These are phyloP conservation scores for Zootoca vivipara DNA, from an alignment of 2,113 vertebrate species.

Conservation along the genomic window DNA sequence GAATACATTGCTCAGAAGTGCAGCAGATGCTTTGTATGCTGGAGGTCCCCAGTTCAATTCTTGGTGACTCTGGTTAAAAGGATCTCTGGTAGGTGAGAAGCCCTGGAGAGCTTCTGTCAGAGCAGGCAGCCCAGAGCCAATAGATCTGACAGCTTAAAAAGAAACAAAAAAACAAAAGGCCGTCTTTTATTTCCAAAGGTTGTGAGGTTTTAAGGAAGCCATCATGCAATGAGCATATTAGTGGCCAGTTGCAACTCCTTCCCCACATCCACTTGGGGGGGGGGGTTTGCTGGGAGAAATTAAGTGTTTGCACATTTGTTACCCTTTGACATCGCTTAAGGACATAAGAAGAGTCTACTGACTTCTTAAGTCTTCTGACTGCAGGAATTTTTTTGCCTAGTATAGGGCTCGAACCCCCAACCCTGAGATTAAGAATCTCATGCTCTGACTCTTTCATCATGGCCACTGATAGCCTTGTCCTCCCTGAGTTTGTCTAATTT, in stretches of 20 bases:
- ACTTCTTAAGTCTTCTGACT: too few species aligned
- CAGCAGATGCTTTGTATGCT: background rate
- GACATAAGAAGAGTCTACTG: background rate
- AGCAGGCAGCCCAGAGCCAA: background rate
- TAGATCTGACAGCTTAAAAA: background rate
- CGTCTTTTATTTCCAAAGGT: background rate
- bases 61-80: background rate
- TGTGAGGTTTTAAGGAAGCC: background rate
- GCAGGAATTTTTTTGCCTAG: too few species aligned
- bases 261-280: background rate
- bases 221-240: background rate
- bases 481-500: too few species aligned
- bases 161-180: background rate
- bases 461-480: too few species aligned
- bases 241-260: background rate
- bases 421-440: too few species aligned
- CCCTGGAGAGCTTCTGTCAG: background rate
- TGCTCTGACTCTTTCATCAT: too few species aligned
- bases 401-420: too few species aligned
- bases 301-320: background rate
- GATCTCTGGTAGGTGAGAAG: background rate
- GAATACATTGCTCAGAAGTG: background rate
- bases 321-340: background rate
- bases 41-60: too few species aligned
- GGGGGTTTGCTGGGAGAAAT: background rate